These are phyloP conservation scores for Ameiurus melas DNA, from an alignment of 2,113 vertebrate genomes.

Conservation along the genomic window DNA sequence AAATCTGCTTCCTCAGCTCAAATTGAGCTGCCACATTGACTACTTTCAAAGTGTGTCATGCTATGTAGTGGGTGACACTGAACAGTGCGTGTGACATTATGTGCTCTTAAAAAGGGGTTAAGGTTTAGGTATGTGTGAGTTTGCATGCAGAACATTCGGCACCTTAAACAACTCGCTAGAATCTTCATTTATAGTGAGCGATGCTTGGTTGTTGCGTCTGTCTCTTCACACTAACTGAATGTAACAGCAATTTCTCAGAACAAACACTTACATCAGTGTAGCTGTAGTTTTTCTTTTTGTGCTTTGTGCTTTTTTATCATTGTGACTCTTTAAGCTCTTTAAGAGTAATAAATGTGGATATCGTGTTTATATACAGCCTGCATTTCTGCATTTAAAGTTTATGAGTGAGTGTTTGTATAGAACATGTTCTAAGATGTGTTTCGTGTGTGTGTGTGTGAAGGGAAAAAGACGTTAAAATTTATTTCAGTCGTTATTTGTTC, in stretches of 20 bases:
- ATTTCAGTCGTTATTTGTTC: background rate
- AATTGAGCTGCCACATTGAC: slow-evolving; percentile 29
- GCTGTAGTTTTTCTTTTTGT: background rate
- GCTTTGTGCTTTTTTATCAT: slow-evolving; percentile 10
- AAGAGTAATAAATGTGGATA: slow-evolving; percentile 10
- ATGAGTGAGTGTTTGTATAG: background rate
- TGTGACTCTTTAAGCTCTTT: slow-evolving; percentile 3
- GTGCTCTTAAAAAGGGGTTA: background rate
- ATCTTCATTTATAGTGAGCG: background rate
- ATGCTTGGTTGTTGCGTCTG: background rate
- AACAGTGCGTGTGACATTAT: slow-evolving; percentile 3
- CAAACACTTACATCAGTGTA: background rate
- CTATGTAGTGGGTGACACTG: background rate
- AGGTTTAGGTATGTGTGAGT: slow-evolving; percentile 28
- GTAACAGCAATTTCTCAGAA: background rate
- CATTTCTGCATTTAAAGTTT: background rate
- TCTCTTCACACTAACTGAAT: background rate
- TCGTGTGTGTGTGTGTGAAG: background rate
- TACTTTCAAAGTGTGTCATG: slow-evolving; percentile 48
- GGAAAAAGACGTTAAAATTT: background rate
- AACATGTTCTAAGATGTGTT: background rate
- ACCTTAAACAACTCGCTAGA: background rate
- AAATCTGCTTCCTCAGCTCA: slow-evolving; percentile 30
- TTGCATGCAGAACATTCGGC: background rate
- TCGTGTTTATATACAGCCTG: slow-evolving; percentile 30